Percentiles rank a stretch among this genome's conserved stretches.
Conservation (phyloP, 92 coral and sea anemone species). For the Phenganax marumi region DNA sequence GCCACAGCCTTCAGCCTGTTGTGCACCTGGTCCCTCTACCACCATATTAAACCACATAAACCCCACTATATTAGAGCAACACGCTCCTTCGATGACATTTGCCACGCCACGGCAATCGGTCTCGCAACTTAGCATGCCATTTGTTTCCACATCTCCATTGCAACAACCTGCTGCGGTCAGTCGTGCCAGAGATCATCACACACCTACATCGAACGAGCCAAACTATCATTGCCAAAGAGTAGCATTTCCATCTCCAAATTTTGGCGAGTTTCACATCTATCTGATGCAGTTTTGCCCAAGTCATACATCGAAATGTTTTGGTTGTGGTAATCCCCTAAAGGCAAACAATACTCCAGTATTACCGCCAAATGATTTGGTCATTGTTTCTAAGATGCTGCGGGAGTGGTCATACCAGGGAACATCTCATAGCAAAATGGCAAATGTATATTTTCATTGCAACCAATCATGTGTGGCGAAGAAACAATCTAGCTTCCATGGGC, state of each 20-base stretch:
- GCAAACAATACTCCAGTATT: neutral
- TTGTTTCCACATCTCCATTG: no score
- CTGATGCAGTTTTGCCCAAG: slow-evolving; percentile 22
- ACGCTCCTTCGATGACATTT: no score
- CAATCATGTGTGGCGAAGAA: neutral
- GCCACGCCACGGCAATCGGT: no score
- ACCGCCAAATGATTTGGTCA: slow-evolving; percentile 13
- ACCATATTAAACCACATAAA: no score
- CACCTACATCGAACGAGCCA: neutral
- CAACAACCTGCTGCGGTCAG: no score
- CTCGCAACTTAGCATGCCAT: no score
- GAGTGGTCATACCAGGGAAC: slow-evolving; percentile 12
- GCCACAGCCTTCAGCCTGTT: no score
- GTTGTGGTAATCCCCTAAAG: slow-evolving; percentile 25
- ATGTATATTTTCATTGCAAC: slow-evolving; percentile 24
- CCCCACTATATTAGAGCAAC: no score
- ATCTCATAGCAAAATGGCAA: slow-evolving; percentile 24
- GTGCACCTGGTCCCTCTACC: no score
- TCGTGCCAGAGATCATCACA: neutral
- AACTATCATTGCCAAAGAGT: neutral
- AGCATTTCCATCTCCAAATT: slow-evolving; percentile 8
- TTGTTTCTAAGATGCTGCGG: slow-evolving; percentile 22
- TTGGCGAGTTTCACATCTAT: slow-evolving; percentile 15
- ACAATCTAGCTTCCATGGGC: slow-evolving; percentile 2
- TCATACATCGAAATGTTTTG: slow-evolving; percentile 21